These are phyloP conservation scores for Ophioninae sp. DNA, from an alignment of 2,888 invertebrate genomes.

Conservation along the genomic window DNA sequence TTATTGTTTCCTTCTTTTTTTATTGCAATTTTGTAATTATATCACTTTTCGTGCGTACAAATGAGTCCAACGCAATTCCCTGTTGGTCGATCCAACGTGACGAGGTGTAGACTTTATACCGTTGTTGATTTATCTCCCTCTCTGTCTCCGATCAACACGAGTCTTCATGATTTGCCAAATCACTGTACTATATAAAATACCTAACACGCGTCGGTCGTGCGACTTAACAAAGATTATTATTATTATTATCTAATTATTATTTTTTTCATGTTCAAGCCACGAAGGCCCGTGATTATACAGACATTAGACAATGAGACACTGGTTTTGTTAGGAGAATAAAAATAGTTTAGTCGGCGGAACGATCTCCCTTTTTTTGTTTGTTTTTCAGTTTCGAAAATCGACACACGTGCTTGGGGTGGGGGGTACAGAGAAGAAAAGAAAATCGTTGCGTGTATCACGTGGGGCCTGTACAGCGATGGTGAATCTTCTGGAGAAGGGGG, in stretches of 20 bases:
- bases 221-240: conserved; percentile 12
- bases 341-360: conserved; percentile 20
- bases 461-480: background rate
- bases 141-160: background rate
- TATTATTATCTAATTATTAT: background rate
- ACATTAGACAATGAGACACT: conserved; percentile 3
- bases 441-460: conserved; percentile 1
- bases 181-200: conserved; percentile 34
- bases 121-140: background rate
- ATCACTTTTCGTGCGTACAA: conserved; percentile 72
- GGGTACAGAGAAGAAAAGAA: conserved; percentile 35
- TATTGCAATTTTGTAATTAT: conserved; percentile 67
- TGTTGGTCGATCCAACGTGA: conserved; percentile 44
- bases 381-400: conserved; percentile 3
- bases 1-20: conserved; percentile 61
- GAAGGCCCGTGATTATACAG: background rate
- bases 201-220: conserved; percentile 51
- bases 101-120: background rate
- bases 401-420: conserved; percentile 11
- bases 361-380: background rate
- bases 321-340: conserved; percentile 12
- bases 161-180: background rate
- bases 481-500: background rate
- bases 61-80: conserved; percentile 66
- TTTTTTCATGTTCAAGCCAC: background rate